These are phyloP conservation scores for Nanger granti DNA, from an alignment of 2,113 vertebrate species.

Conservation along the genomic window DNA sequence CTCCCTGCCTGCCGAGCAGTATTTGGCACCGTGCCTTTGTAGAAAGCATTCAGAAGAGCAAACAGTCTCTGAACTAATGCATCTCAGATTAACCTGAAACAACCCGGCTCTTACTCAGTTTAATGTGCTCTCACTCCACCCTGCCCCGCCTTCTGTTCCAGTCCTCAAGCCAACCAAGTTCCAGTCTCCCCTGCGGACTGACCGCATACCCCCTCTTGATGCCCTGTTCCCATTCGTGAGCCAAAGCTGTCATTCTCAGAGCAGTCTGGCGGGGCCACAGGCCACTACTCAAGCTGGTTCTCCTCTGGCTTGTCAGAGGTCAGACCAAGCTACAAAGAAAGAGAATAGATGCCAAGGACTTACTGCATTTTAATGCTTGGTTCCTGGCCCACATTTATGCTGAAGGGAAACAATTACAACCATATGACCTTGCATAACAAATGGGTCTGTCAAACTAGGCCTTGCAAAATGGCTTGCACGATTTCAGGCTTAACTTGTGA, in stretches of 20 bases:
- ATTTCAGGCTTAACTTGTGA: constrained; percentile 41
- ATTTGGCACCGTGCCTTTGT: background rate
- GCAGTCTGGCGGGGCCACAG: background rate
- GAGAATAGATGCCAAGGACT: constrained; percentile 42
- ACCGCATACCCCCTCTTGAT: background rate
- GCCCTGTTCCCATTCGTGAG: background rate
- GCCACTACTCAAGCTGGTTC: background rate
- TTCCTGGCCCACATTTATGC: constrained; percentile 33
- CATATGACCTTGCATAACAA: constrained; percentile 58
- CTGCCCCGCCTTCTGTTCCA: background rate
- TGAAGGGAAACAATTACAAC: constrained; percentile 52
- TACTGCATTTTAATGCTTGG: constrained; percentile 41
- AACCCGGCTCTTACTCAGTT: background rate
- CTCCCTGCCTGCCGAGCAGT: background rate
- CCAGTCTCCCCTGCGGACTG: background rate
- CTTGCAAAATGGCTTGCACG: constrained; percentile 30
- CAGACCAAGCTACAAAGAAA: constrained; percentile 46
- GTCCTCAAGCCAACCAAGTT: background rate
- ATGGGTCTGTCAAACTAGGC: constrained; percentile 36
- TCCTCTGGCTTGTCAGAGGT: constrained; percentile 6
- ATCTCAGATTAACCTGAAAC: background rate
- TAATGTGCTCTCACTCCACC: background rate
- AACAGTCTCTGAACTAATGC: background rate
- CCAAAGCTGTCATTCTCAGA: background rate
- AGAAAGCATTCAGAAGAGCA: background rate